Evolutionary conservation across 53 echinoderm and acorn worm species (phyloP).

Genomic region (Henricia sp.): DNA sequence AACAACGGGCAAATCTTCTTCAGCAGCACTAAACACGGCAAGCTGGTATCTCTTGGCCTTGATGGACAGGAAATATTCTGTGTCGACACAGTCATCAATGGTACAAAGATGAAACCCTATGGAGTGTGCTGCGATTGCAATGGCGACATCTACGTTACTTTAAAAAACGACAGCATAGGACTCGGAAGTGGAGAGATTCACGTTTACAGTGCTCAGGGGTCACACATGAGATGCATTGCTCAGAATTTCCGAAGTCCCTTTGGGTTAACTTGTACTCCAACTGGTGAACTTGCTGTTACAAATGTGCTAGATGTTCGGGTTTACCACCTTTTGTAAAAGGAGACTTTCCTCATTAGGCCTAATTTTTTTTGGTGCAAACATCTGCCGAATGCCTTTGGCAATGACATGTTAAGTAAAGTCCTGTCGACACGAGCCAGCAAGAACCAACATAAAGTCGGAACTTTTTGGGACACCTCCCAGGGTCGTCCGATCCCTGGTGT

Average conservation of each 20-base stretch:
- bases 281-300: conserved; percentile 29
- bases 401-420: too few relatives aligned
- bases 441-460: too few relatives aligned
- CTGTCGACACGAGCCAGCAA: too few relatives aligned
- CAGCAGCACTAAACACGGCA: conserved; percentile 24
- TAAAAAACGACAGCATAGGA: not conserved
- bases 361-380: too few relatives aligned
- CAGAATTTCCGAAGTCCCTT: not conserved
- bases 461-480: too few relatives aligned
- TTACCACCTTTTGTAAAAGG: too few relatives aligned
- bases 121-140: conserved; percentile 46
- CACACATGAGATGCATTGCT: conserved; percentile 3
- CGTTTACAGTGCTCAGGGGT: conserved; percentile 22
- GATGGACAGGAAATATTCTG: conserved; percentile 25
- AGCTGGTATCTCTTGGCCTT: conserved; percentile 26
- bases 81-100: conserved; percentile 14
- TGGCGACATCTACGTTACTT: conserved; percentile 28
- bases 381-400: too few relatives aligned
- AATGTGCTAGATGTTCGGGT: conserved; percentile 31
- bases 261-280: conserved; percentile 17
- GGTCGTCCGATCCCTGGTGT: too few relatives aligned
- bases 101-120: not conserved
- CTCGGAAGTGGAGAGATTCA: conserved; percentile 14
- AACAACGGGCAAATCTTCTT: conserved; percentile 25
- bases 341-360: too few relatives aligned